phyloP scores from a whole-genome alignment of 2,888 invertebrate species.

The Ophonus ardosiacus region DNA sequence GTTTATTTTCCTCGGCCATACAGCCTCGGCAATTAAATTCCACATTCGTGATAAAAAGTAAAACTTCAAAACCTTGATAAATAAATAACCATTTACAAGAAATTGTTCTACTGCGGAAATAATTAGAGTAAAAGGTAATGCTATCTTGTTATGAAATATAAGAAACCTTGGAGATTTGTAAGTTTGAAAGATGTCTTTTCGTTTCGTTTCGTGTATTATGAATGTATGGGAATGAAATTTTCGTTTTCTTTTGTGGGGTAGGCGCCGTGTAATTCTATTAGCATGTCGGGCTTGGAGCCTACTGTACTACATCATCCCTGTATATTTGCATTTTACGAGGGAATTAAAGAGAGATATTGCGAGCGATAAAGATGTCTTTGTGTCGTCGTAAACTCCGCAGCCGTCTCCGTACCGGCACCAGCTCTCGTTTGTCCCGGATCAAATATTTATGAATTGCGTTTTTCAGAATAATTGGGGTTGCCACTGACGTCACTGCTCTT shows the following conservation, averaged over 20 bases:
- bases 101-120: no score
- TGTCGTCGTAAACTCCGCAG: constrained; percentile 52
- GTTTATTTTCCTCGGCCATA: no score
- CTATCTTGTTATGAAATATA: no score
- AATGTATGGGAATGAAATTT: not conserved
- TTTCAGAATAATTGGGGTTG: constrained; percentile 58
- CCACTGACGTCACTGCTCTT: constrained; percentile 27
- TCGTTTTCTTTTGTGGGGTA: not conserved
- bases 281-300: constrained; percentile 38
- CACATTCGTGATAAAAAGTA: no score
- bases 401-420: constrained; percentile 14
- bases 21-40: no score
- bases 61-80: no score
- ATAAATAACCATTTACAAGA: no score
- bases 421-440: constrained; percentile 25
- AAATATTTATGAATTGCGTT: constrained; percentile 61
- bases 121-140: no score
- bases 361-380: constrained; percentile 61
- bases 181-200: not conserved
- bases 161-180: no score
- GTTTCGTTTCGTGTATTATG: not conserved
- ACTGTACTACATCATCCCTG: constrained; percentile 46
- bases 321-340: constrained; percentile 63
- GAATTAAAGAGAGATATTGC: constrained; percentile 63
- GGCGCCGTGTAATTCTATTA: constrained; percentile 30